Percentiles rank a stretch among this genome's conserved stretches.
Conservation (phyloP, 1,140 invertebrate species). For the Babylonia areolata region DNA sequence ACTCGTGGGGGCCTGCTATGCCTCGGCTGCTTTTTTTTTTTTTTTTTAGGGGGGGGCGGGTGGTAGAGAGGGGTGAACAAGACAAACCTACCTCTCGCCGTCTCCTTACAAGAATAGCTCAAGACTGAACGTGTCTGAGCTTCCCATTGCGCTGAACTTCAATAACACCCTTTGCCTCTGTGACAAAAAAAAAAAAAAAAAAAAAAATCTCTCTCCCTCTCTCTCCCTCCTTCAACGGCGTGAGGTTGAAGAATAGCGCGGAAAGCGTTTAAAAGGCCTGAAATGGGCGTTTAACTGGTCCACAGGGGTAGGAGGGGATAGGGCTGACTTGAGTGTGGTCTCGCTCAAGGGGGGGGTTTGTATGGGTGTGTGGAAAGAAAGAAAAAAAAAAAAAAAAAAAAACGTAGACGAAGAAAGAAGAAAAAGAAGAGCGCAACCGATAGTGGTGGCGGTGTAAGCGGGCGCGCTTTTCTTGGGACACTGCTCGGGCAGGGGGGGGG, state of each 20-base stretch:
- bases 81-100: neutral
- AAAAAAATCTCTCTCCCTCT: too few relatives aligned
- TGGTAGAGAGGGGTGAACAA: too few relatives aligned
- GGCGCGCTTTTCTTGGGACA: neutral
- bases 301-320: too few relatives aligned
- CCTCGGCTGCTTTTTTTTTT: too few relatives aligned
- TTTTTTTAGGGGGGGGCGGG: too few relatives aligned
- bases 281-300: slow-evolving; percentile 22
- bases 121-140: neutral
- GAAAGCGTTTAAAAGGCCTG: neutral
- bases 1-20: too few relatives aligned
- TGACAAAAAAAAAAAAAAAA: too few relatives aligned
- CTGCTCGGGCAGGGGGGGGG: too few relatives aligned
- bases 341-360: neutral
- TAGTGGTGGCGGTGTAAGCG: neutral
- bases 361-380: too few relatives aligned
- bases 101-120: neutral
- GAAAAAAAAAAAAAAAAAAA: too few relatives aligned
- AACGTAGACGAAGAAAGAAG: too few relatives aligned
- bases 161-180: too few relatives aligned
- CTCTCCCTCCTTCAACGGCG: neutral
- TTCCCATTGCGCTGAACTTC: neutral
- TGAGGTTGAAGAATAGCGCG: slow-evolving; percentile 13
- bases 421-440: neutral
- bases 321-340: neutral